Evolutionary conservation across 2,113 vertebrate species (phyloP).

Genomic region (Silurus glanis): DNA sequence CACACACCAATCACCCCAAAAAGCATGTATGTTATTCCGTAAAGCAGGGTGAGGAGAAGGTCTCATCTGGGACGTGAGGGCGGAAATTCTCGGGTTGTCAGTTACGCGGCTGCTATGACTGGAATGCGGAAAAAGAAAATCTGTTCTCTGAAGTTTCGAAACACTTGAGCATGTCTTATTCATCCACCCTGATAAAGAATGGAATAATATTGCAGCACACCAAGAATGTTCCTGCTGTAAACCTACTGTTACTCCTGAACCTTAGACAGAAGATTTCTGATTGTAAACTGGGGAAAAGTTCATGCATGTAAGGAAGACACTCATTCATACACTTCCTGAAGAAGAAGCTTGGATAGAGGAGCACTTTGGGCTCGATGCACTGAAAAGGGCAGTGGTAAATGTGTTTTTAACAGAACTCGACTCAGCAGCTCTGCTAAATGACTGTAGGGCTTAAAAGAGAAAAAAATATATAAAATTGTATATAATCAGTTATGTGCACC

Average conservation of each 20-base stretch:
- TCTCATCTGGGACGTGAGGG: not conserved
- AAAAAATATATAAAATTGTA: not conserved
- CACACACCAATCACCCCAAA: not conserved
- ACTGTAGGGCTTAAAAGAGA: not conserved
- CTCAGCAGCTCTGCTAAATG: too few species aligned
- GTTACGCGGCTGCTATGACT: conserved; percentile 20
- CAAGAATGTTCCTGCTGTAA: not conserved
- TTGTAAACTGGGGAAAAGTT: not conserved
- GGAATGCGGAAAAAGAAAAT: conserved; percentile 43
- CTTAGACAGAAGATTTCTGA: not conserved
- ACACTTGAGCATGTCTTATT: not conserved
- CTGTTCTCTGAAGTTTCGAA: conserved; percentile 15
- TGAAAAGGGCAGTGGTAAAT: too few species aligned
- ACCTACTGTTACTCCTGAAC: not conserved
- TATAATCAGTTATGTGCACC: not conserved
- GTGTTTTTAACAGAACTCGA: too few species aligned
- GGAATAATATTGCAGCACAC: not conserved
- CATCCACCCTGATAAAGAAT: not conserved
- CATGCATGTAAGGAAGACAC: not conserved
- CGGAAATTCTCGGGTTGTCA: conserved; percentile 14
- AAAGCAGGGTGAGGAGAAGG: not conserved
- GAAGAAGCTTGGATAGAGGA: not conserved
- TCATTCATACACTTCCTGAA: not conserved
- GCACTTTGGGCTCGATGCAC: not conserved
- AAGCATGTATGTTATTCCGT: not conserved